Evolutionary conservation across 2,113 vertebrate species (phyloP), one percentile per base, ranked within the genome.

Genomic region (Proteles cristata): DNA sequence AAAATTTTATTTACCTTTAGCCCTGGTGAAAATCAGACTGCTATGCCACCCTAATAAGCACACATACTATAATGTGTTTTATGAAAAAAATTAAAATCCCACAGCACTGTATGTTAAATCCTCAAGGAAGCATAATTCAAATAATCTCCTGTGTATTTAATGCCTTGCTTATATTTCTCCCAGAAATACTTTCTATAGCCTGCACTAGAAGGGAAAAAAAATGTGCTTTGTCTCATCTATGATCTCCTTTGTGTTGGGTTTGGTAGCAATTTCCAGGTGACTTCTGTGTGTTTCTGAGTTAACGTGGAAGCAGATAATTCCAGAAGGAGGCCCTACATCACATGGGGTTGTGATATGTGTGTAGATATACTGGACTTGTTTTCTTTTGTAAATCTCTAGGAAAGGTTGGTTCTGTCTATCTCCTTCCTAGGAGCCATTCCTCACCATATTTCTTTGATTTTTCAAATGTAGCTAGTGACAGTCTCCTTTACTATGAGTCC

Each of bases 271-370:
- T 74, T 61, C 21, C n/a, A 87, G 33, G 31, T 55, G 23, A 93
- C 68, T 48, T 94, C 7, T n/a, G n/a, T 73, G 15, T 48, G n/a
- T 79, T 90, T 95, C 68, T 58, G 26, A 88, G 77, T 85, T 94
- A 80, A 88, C 12, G 14, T 63, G 55, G 17, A 94, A 94, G 45
- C 61, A 79, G 48, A 5, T 55, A 79, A 81, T 9, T 26, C 76
- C 58, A 43, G 35, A 69, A 65, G 21, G 48, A 39, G 7, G 19
- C 45, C 26, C 23, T 39, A 53, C 0, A 2, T n/a, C 45, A 77
- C 12, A 14, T 9, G 88, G 45, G 76, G 88, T 25, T 61, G 53
- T 16, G 9, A 28, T 1, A 23, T 16, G 21, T 74, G 5, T 53
- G 1, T 3, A 39, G 71, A 19, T 16, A 69, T 74, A 12, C 1